These are phyloP conservation scores for Megaceryle torquata DNA, from an alignment of 2,113 vertebrate genomes.

Conservation along the genomic window DNA sequence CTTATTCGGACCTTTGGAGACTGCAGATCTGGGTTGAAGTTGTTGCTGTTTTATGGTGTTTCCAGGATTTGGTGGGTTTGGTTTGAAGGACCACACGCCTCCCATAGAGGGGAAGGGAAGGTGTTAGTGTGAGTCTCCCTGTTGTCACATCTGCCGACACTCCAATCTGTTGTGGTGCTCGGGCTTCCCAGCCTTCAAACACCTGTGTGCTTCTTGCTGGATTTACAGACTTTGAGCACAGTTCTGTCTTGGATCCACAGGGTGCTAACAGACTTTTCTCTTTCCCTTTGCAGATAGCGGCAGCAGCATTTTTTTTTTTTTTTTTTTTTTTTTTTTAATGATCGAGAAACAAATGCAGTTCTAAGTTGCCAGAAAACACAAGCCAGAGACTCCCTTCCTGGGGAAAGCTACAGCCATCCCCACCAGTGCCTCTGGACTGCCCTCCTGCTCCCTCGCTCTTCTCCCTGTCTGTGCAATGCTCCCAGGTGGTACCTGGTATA, in stretches of 20 bases:
- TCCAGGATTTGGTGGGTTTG: neutral
- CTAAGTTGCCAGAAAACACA: slow-evolving; percentile 72
- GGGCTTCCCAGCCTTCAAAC: neutral
- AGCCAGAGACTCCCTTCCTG: slow-evolving; percentile 44
- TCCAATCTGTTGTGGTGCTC: neutral
- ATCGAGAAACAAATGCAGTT: slow-evolving; percentile 38
- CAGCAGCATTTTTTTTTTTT: neutral
- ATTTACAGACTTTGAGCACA: neutral
- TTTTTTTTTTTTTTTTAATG: neutral
- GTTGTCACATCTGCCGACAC: neutral
- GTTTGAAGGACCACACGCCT: neutral
- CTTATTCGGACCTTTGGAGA: neutral
- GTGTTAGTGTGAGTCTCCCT: neutral
- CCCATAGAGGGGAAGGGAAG: neutral
- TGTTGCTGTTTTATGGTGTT: neutral
- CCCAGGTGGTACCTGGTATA: accelerated
- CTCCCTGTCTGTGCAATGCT: neutral
- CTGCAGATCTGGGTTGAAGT: neutral
- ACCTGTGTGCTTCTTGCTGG: neutral
- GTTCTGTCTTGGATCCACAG: neutral
- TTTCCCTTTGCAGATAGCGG: slow-evolving; percentile 65
- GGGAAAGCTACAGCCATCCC: slow-evolving; percentile 27
- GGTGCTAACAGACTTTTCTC: slow-evolving; percentile 17
- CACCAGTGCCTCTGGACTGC: neutral
- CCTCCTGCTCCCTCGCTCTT: neutral